Evolutionary conservation across 2,113 vertebrate species (phyloP), one percentile per base, ranked within the genome.

Genomic region (Natator depressus): DNA sequence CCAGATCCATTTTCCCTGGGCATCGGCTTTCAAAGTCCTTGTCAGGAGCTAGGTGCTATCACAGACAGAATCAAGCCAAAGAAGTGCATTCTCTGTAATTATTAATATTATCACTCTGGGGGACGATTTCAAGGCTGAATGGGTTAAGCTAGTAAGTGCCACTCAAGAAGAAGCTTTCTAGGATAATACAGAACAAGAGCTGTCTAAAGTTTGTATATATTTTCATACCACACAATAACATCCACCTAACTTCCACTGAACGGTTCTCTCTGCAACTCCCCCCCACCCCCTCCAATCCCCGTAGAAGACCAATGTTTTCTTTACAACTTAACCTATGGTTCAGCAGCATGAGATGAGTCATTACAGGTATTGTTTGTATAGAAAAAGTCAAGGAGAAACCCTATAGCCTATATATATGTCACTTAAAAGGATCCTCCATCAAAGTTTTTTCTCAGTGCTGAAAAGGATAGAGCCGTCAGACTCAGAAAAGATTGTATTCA

Each of bases 311-410:
- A 81, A 57, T 84, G 85, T 90, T 94, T 94, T 91, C 93, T 91
- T 94, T 94, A 59, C 95, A 87, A 78, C 91, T 94, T 96, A 94
- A 93, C 95, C 93, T 90, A 47, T 88, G 88, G 95, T 92, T 92
- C 93, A 92, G 90, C 88, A 19, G 47, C 72, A 62, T 4, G 81
- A 22, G 69, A 19, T 65, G 90, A 88, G 82, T 62, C 93, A 38
- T 6, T 4, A 4, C 1, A 54, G 85, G 81, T 75, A 16, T 24
- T 3, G 51, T 92, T 80, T 88, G 90, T 55, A 84, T 55, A 8
- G 1, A 14, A 55, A 84, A 94, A 94, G 90, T 93, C 95, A 86
- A 94, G 95, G 95, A 90, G 90, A 83, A 86, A 84, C 16, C 59
- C 49, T 1, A 19, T 69, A 65, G 88, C 78, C 90, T 49, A 69